Evolutionary conservation across 2,113 vertebrate species (phyloP).

Genomic region (Pangasianodon gigas): DNA sequence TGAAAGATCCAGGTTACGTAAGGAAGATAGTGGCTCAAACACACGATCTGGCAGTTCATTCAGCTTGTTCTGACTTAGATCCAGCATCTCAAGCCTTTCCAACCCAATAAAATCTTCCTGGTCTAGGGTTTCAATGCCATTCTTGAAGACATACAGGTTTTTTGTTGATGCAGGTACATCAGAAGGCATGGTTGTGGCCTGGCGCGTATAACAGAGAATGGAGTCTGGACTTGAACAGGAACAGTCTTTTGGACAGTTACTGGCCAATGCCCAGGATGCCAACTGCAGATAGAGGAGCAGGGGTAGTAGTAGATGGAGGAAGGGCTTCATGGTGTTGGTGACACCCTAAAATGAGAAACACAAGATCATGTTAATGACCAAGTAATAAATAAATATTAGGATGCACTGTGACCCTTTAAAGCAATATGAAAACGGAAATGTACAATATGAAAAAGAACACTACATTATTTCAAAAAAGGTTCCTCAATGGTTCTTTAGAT

Average conservation of each 20-base stretch:
- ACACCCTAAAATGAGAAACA: constrained; percentile 60
- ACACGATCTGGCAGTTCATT: constrained; percentile 79
- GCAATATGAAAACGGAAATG: not conserved
- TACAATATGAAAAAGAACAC: not conserved
- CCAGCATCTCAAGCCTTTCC: constrained; percentile 82
- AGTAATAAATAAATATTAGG: not conserved
- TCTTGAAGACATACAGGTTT: constrained; percentile 85
- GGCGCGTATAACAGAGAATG: constrained; percentile 71
- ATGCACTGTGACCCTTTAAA: not conserved
- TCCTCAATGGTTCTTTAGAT: not conserved
- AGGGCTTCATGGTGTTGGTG: constrained; percentile 68
- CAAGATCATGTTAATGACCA: constrained; percentile 46
- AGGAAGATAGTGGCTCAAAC: constrained; percentile 82
- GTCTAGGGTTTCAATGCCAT: constrained; percentile 79
- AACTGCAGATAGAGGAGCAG: constrained; percentile 63
- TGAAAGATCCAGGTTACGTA: constrained; percentile 91
- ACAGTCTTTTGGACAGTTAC: constrained; percentile 69
- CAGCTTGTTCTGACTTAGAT: constrained; percentile 93
- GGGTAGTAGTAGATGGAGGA: constrained; percentile 51
- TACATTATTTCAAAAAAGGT: not conserved
- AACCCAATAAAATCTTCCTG: constrained; percentile 80
- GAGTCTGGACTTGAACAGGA: constrained; percentile 61
- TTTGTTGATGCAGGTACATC: constrained; percentile 74
- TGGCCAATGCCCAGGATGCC: constrained; percentile 53
- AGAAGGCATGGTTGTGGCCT: constrained; percentile 71